Percentiles rank a stretch among this genome's conserved stretches.
Evolutionary conservation across 2,797 vertebrate species (phyloP).

Genomic region (Parauchenoglanis punctatus): DNA sequence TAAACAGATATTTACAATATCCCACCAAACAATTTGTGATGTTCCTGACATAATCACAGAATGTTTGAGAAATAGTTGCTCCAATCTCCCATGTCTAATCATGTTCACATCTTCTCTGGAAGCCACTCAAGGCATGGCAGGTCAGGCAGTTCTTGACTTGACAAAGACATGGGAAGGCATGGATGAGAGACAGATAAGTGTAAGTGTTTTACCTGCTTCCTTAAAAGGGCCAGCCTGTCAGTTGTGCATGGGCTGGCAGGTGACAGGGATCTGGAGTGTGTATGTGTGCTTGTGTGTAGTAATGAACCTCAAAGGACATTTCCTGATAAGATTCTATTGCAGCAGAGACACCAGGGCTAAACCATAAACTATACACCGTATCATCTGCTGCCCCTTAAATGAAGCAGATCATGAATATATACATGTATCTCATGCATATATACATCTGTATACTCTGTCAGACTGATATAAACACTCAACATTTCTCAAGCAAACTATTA

Average conservation of each 20-base stretch:
- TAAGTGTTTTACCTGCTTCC: slow-evolving; percentile 41
- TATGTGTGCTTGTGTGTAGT: neutral
- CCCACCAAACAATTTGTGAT: neutral
- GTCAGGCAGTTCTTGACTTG: slow-evolving; percentile 14
- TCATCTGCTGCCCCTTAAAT: neutral
- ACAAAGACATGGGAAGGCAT: neutral
- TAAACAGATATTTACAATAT: neutral
- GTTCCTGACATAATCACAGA: neutral
- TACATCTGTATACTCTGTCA: neutral
- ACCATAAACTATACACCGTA: neutral
- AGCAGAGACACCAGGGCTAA: slow-evolving; percentile 20
- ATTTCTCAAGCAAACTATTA: neutral
- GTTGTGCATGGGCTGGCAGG: slow-evolving; percentile 33
- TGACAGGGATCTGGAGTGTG: slow-evolving; percentile 34
- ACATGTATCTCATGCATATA: too few species aligned
- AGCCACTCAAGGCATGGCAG: slow-evolving; percentile 9
- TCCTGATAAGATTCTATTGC: slow-evolving; percentile 40
- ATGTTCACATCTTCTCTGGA: neutral
- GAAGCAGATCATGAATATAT: neutral
- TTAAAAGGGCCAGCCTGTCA: slow-evolving; percentile 58
- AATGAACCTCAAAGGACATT: slow-evolving; percentile 10
- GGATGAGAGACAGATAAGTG: slow-evolving; percentile 40
- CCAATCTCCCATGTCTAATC: neutral
- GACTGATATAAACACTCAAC: neutral
- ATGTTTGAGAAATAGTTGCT: slow-evolving; percentile 14